Evolutionary conservation across 2,797 vertebrate genomes (phyloP), one percentile per base, ranked within the genome.

Genomic region (Acrossocheilus fasciatus): DNA sequence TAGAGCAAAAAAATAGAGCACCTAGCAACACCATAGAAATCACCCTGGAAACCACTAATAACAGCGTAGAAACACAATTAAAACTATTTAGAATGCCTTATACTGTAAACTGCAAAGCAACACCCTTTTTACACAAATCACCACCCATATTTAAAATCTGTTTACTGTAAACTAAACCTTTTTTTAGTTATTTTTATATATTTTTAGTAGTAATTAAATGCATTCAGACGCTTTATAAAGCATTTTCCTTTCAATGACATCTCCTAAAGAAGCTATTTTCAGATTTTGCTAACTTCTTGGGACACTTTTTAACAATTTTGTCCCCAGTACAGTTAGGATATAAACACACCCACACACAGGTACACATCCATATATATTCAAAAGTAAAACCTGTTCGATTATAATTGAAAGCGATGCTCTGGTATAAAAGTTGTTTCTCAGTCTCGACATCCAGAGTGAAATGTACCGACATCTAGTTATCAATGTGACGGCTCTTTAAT

Each of bases 401-500:
- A 64, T 83, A 83, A 83, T 83, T 83, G 82, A 83, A 83, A 83
- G 72, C n/a, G 62, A 77, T 76, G 17, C 73, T 77, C 59, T 76
- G 1, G 7, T 41, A 69, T 82, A 76, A 82, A 66, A 74, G 47
- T 30, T 26, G 72, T 76, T 82, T 82, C 80, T 50, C 34, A 52
- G 62, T 77, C 72, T 70, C n/a, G 18, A 62, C 82, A 86, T 88
- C 82, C 9, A 50, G 75, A 85, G 81, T 64, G 70, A 84, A 83
- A 76, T 64, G 43, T 85, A 88, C 85, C 82, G 85, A 90, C 80
- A 30, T 88, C 81, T 81, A 81, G 87, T 89, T 89, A 91, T 87
- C 84, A 83, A 88, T 70, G 85, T 89, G 87, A 91, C 82, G 85
- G 89, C 90, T 88, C 85, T 89, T 85, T 89, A 89, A 90, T 89